phyloP scores from a whole-genome alignment of 1,140 invertebrate genomes.

The Aphaenogaster ashmeadi region DNA sequence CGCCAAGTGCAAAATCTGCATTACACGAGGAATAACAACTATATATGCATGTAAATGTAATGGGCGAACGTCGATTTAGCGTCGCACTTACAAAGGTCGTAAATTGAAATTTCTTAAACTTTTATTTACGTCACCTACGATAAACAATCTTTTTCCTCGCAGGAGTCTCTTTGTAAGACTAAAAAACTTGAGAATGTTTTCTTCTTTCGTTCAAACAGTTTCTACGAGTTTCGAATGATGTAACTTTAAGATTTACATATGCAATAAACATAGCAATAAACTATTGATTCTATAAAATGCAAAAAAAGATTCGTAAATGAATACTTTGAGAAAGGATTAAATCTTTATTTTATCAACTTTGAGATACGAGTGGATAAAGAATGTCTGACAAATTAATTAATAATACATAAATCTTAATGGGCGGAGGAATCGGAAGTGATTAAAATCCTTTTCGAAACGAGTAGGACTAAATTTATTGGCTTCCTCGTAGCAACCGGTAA shows the following conservation, averaged over 20 bases:
- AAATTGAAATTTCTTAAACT: background rate
- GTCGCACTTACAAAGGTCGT: background rate
- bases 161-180: background rate
- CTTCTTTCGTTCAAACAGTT: no score
- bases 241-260: background rate
- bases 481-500: background rate
- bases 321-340: background rate
- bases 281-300: background rate
- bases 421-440: background rate
- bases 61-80: conserved; percentile 16
- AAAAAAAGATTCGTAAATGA: background rate
- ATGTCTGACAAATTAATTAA: background rate
- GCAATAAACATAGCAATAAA: background rate
- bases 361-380: background rate
- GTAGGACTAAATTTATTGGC: conserved; percentile 28
- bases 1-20: conserved; percentile 56
- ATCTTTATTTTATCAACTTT: background rate
- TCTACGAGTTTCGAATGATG: background rate
- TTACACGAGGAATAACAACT: conserved; percentile 37
- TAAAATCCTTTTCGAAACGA: conserved; percentile 13
- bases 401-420: background rate
- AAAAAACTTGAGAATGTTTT: no score
- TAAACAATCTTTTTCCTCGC: background rate
- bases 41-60: background rate
- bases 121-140: background rate